Base-by-base conservation (phyloP, 2,888 invertebrate genomes). In the Calameuta filiformis region DNA sequence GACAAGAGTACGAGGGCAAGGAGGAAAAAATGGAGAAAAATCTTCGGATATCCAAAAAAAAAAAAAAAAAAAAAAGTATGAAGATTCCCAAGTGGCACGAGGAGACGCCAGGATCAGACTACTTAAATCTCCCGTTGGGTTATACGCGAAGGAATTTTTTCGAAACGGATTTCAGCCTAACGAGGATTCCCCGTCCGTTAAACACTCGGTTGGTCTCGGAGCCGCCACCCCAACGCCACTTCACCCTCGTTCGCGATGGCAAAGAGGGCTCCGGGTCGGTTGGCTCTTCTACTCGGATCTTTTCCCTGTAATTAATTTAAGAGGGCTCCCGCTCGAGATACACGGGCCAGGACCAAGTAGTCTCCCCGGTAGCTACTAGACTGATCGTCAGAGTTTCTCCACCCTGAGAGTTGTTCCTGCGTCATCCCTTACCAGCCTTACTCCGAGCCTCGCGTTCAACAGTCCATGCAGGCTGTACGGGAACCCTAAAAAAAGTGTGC, bases 291-390 rank as follows among this genome's bases (percentile, higher is more conserved):
- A 84, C 86, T 85, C 86, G 88, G 87, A 90, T 89, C 89, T 89
- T 90, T 90, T 89, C 89, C 87, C 88, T 89, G 90, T 90, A 90
- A 90, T 90, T 90, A 90, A 90, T 90, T 90, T 90, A 89, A 90
- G 90, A 88, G 89, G 89, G 88, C 89, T 87, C 87, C 37, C 35
- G 84, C 84, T 86, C 83, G 85, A 87, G 86, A 81, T 84, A 83
- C 85, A 56, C 56, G 23, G 56, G 56, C 56, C 9, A 15, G 2
- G 56, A 56, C 23, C 56, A 9, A 56, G 12, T 1, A 37, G 56
- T 56, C 56, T 56, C 56, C 56, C 56, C 56, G 56, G 56, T 56
- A 56, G 56, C 56, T 56, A 23, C 56, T 23, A 9, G 56, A 9
- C 56, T 56, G 56, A 23, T 56, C 56, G 23, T 56, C 56, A 56